Evolutionary conservation across 2,797 vertebrate species (phyloP).

Genomic region (Amniataba percoides): DNA sequence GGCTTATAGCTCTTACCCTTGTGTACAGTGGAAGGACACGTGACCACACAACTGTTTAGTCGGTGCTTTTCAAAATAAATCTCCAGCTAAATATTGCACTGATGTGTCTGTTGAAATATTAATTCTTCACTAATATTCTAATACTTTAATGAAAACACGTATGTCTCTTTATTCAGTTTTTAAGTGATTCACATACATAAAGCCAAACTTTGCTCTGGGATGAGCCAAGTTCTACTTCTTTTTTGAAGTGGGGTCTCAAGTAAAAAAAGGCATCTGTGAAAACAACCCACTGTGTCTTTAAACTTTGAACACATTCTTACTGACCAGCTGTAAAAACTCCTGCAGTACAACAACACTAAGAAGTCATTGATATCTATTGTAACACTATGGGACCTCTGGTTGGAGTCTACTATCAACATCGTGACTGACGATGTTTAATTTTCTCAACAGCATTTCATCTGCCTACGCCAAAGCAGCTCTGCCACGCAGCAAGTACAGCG

Average conservation of each 20-base stretch:
- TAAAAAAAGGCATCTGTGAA: slow-evolving; percentile 92
- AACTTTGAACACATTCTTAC: slow-evolving; percentile 91
- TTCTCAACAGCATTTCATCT: slow-evolving; percentile 60
- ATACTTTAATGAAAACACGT: slow-evolving; percentile 12
- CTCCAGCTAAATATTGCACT: slow-evolving; percentile 8
- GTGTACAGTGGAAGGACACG: slow-evolving; percentile 27
- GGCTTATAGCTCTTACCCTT: slow-evolving; percentile 30
- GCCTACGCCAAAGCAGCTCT: slow-evolving; percentile 41
- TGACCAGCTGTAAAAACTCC: slow-evolving; percentile 93
- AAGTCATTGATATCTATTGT: slow-evolving; percentile 72
- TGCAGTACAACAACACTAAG: slow-evolving; percentile 82
- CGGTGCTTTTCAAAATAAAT: slow-evolving; percentile 6
- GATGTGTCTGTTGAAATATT: neutral
- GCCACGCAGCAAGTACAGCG: slow-evolving; percentile 43
- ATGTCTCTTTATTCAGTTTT: slow-evolving; percentile 54
- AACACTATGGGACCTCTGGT: slow-evolving; percentile 61
- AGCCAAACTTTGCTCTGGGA: slow-evolving; percentile 78
- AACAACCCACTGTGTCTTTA: slow-evolving; percentile 94
- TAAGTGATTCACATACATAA: slow-evolving; percentile 78
- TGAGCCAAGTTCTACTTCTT: slow-evolving; percentile 82
- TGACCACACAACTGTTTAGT: slow-evolving; percentile 12
- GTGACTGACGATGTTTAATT: slow-evolving; percentile 68
- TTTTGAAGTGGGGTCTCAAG: slow-evolving; percentile 90
- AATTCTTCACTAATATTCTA: neutral
- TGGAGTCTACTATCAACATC: slow-evolving; percentile 64